Base-by-base conservation (phyloP, 2,113 vertebrate genomes). In the Catagonus wagneri region DNA sequence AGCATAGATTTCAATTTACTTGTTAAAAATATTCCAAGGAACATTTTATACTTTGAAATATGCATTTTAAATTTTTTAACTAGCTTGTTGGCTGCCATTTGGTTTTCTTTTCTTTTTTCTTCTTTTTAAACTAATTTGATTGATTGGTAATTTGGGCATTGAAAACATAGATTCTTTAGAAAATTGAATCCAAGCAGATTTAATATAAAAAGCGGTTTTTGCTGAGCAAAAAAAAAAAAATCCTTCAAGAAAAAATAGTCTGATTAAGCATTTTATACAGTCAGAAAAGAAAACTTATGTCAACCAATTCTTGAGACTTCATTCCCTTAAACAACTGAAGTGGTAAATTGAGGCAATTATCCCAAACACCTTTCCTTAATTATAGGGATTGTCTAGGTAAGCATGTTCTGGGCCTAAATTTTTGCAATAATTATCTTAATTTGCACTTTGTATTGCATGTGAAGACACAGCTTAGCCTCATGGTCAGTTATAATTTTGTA, bases 401-500 rank as follows among this genome's bases (percentile, higher is more conserved):
- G 81, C 56, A 96, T 65, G 32, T 74, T 74, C 19, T 72, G 32
- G 83, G n/a, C 16, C 56, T 56, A 75, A 58, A 68, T 66, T 96
- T 95, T 80, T 86, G 13, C 60, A 75, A 89, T 12, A 71, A 66
- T 91, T 90, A 79, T 39, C 54, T 89, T 83, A 86, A 91, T 78
- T 78, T 88, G 66, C 54, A 72, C 61, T 80, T 81, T 22, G 15
- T 78, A 97, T 84, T 95, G 7, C n/a, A 50, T 54, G 63, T 90
- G n/a, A 90, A 78, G 87, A 93, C n/a, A 58, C 2, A 89, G 22
- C 39, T 66, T 39, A 23, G 12, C 6, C 7, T 89, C 25, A 3
- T 76, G 78, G 60, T 94, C 95, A 86, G 58, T 93, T 94, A 36
- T 6, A 94, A 87, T 75, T 95, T 88, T 84, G 50, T n/a, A 69